phyloP scores from a whole-genome alignment of 1,140 invertebrate genomes.

The Centruroides sculpturatus region DNA sequence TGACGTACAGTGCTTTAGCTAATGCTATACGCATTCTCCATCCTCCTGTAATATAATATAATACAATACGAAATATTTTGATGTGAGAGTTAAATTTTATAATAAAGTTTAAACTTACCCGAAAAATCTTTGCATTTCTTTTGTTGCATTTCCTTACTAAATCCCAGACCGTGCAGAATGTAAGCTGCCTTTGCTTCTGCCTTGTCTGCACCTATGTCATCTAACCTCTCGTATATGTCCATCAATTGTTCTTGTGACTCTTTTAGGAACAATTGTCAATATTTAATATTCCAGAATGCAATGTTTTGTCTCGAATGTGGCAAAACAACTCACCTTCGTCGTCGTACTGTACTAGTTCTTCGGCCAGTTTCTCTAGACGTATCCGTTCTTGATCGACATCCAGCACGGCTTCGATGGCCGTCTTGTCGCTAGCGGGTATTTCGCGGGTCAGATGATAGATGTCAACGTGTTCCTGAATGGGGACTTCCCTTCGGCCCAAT shows the following conservation, averaged over 20 bases:
- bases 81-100: neutral
- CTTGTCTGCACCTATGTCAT: constrained; percentile 90
- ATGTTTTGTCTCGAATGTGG: too few species aligned
- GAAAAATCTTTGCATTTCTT: constrained; percentile 88
- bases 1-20: constrained; percentile 45
- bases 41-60: constrained; percentile 41
- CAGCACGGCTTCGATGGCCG: constrained; percentile 89
- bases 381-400: constrained; percentile 93
- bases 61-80: neutral
- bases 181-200: constrained; percentile 85
- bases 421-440: constrained; percentile 82
- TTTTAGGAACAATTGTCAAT: constrained; percentile 25
- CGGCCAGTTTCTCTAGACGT: constrained; percentile 80
- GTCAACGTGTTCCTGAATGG: constrained; percentile 92
- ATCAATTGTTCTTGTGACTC: constrained; percentile 88
- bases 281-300: too few species aligned
- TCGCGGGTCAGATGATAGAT: constrained; percentile 94
- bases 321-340: constrained; percentile 55
- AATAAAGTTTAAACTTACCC: constrained; percentile 32
- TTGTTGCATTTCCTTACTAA: constrained; percentile 84
- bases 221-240: constrained; percentile 94
- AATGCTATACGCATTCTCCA: constrained; percentile 99
- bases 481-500: constrained; percentile 83
- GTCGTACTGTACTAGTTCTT: constrained; percentile 66
- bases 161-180: constrained; percentile 93